phyloP scores from a whole-genome alignment of 2,797 vertebrate species.

The Brachymystax lenok region DNA sequence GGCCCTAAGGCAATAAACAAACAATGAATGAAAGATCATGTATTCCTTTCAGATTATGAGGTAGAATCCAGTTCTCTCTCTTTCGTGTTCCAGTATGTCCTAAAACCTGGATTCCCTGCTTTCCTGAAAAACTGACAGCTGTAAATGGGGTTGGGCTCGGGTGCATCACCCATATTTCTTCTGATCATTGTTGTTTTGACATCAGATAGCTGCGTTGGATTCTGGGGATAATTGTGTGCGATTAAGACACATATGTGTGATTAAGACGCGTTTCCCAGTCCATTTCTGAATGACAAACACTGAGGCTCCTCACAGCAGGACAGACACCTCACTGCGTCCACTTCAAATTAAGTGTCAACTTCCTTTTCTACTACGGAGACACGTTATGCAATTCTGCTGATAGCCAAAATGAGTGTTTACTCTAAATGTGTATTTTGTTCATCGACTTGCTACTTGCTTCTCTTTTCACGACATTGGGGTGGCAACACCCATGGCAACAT shows the following conservation, averaged over 20 bases:
- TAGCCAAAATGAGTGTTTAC: neutral
- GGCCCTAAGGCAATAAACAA: no score
- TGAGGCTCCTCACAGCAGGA: conserved; percentile 15
- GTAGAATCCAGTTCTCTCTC: neutral
- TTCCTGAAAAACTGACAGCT: neutral
- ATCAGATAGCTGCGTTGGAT: conserved; percentile 45
- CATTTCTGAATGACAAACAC: conserved; percentile 34
- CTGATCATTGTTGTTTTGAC: conserved; percentile 50
- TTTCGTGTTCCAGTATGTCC: neutral
- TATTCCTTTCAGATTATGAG: neutral
- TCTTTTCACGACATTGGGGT: neutral
- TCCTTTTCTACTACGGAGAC: conserved; percentile 1
- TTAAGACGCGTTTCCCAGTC: conserved; percentile 8
- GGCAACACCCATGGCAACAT: neutral
- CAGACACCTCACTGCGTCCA: conserved; percentile 26
- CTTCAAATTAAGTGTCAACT: conserved; percentile 36
- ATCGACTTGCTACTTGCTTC: neutral
- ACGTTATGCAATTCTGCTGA: neutral
- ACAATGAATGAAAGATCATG: no score
- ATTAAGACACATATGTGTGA: conserved; percentile 15
- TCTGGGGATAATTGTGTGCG: conserved; percentile 44
- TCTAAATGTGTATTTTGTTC: neutral
- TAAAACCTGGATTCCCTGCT: neutral
- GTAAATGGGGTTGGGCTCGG: neutral
- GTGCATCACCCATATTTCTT: neutral